Evolutionary conservation across 2,888 invertebrate genomes (phyloP), one percentile per base, ranked within the genome.

Genomic region (Drosophila ezoana): DNA sequence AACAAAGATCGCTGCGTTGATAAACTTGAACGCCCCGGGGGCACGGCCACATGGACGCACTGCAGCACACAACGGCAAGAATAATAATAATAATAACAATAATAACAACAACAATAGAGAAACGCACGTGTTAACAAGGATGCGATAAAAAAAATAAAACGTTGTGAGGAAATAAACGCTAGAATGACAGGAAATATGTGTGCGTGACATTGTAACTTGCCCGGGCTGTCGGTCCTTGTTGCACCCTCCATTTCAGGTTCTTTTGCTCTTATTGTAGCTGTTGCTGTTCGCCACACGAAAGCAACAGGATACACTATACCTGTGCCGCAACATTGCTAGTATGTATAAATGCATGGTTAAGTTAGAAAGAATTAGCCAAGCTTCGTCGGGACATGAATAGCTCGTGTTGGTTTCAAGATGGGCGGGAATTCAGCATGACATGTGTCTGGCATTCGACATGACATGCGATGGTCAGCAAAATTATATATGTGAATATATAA

Each of bases 91-190:
- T 14, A 71, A 35, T 56, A 56, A 48, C 28, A 73, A 52, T 33
- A 60, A 45, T 18, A 67, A 67, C 63, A 73, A 66, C 53, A 70
- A 71, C 69, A 66, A 66, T 43, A 40, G 57, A 16, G 58, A 65
- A 81, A 84, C 81, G 81, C 80, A 86, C 83, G 86, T 84, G 83
- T 84, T 84, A 85, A 85, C 83, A 84, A 85, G 83, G 83, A 84
- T 81, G 83, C 83, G 83, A 83, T 83, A 83, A 69, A 73, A 61
- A 60, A 53, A 58, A 67, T 57, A 63, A 64, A 69, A 65, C 65
- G 68, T 72, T 72, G 82, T 81, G 81, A 76, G 79, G 81, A 83
- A 84, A 81, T 84, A 86, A 84, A 83, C 80, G 83, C 81, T 73
- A 69, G 76, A 84, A 80, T 86, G 84, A 83, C 86, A 86, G 84